Evolutionary conservation across 2,113 vertebrate genomes (phyloP), one percentile per base, ranked within the genome.

Genomic region (Archilochus colubris): DNA sequence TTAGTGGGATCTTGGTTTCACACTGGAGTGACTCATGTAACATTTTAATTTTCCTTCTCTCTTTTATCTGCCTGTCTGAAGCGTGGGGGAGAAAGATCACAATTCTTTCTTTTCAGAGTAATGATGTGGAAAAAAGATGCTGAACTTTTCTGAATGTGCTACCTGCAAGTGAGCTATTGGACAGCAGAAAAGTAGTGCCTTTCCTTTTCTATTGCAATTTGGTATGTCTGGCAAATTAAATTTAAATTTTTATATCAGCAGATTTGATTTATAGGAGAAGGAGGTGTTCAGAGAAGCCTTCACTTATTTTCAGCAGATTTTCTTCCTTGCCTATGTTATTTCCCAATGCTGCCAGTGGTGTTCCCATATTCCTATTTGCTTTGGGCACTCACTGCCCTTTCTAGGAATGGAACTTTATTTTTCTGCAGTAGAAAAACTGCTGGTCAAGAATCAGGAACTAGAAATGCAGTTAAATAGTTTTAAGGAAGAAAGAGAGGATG

Each of bases 1-100:
- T 89, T 62, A 53, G 57, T 28, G 46, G 63, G 9, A 21, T 75
- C 78, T 91, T 93, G 87, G 81, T 88, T 92, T 89, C 87, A 72
- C 46, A 10, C 24, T 22, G 3, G 28, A 68, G 19, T 22, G 84
- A 75, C 50, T 91, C 74, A 10, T 87, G 84, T 62, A 69, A 66
- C 84, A 68, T 78, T 93, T 87, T 76, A 91, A 88, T 90, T 92
- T 78, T 62, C 53, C 25, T 78, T 73, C 58, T 86, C 7, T 0
- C 62, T 92, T 93, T 74, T 54, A 75, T 87, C 86, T 84, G 33
- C 25, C 18, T 4, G 13, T 81, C 81, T 86, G 82, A 96, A 91
- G 69, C 9, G 7, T 2, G 12, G 50, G 23, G 14, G 10, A 2
- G 1, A 19, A 63, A 59, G 68, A 82, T 38, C 7, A 14, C 3